Percentiles rank a stretch among this genome's conserved stretches.
phyloP scores from a whole-genome alignment of 2,888 invertebrate genomes.

The Chrysolina oricalcia region DNA sequence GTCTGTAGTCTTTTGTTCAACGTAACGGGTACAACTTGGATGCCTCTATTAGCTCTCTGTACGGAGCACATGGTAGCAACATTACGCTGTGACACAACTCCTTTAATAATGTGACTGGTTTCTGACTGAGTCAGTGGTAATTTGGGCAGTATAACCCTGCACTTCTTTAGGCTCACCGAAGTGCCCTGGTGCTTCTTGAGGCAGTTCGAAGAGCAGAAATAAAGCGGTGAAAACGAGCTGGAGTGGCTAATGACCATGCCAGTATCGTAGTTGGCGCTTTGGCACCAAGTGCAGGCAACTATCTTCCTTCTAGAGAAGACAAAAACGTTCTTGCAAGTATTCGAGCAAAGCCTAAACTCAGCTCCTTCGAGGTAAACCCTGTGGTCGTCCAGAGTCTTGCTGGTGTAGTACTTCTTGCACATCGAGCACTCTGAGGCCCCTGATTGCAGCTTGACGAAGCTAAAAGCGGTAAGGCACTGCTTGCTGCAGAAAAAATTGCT shows the following conservation, averaged over 20 bases:
- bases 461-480: conserved; percentile 34
- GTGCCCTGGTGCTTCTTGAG: conserved; percentile 19
- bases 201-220: conserved; percentile 38
- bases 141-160: conserved; percentile 12
- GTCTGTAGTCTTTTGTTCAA: conserved; percentile 41
- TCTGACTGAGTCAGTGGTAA: not conserved
- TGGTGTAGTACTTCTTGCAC: conserved; percentile 39
- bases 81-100: conserved; percentile 75
- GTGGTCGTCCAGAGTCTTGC: conserved; percentile 12
- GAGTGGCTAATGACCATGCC: conserved; percentile 38
- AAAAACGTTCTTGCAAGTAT: conserved; percentile 30
- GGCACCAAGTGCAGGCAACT: conserved; percentile 34
- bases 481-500: conserved; percentile 32
- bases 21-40: conserved; percentile 58
- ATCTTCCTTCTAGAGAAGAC: conserved; percentile 22
- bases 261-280: conserved; percentile 24
- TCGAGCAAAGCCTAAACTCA: conserved; percentile 34
- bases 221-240: not conserved
- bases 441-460: conserved; percentile 26
- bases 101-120: not conserved
- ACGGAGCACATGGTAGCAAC: conserved; percentile 77
- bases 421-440: conserved; percentile 32
- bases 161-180: not conserved
- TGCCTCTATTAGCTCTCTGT: conserved; percentile 77
- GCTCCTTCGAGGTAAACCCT: conserved; percentile 9